Evolutionary conservation across 2,113 vertebrate species (phyloP).

Genomic region (Coracopsis vasa): DNA sequence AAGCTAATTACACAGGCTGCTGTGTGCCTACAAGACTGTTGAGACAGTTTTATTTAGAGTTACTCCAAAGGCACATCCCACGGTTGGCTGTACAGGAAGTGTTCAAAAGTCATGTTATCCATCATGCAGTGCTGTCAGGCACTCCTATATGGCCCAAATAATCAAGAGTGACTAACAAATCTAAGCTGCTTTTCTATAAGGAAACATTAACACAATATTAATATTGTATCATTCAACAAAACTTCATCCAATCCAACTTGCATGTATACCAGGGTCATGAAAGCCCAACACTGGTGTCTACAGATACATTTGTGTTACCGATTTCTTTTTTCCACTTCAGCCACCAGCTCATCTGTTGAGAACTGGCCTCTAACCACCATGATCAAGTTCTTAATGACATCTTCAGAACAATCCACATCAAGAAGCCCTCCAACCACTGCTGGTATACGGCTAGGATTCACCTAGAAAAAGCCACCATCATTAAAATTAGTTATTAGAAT

Average conservation of each 20-base stretch:
- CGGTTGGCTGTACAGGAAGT: not conserved
- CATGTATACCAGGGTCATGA: not conserved
- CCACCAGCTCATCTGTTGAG: conserved; percentile 91
- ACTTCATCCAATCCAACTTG: not conserved
- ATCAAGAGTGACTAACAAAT: not conserved
- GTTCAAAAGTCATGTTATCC: not conserved
- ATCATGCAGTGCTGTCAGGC: not conserved
- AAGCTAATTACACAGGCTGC: not conserved
- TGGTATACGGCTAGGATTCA: conserved; percentile 90
- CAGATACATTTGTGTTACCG: conserved; percentile 68
- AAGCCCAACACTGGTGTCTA: not conserved
- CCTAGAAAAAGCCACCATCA: conserved; percentile 68
- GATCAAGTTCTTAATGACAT: conserved; percentile 92
- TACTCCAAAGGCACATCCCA: not conserved
- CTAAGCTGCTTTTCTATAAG: not conserved
- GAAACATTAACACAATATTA: not conserved
- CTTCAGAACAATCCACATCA: conserved; percentile 92
- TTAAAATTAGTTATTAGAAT: not conserved
- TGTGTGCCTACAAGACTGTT: not conserved
- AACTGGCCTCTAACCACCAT: conserved; percentile 92
- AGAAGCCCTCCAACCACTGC: conserved; percentile 91
- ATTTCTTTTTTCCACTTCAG: conserved; percentile 93
- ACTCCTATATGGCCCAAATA: not conserved
- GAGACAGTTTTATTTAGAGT: not conserved
- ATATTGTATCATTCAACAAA: not conserved